These are phyloP conservation scores for Rhopilema esculentum DNA, from an alignment of 30 jellyfish, hydroid and myxozoan genomes.

Conservation along the genomic window DNA sequence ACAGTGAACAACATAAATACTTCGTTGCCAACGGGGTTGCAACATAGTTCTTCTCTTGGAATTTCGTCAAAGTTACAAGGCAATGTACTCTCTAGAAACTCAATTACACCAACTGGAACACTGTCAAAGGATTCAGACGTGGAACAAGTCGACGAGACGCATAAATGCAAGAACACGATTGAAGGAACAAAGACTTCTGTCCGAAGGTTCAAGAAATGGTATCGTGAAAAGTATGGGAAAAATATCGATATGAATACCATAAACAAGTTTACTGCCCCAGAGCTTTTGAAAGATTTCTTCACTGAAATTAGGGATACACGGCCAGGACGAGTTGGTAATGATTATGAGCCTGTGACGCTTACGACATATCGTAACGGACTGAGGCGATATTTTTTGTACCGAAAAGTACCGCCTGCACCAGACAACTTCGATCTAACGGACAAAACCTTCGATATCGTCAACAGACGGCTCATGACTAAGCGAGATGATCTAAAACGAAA, in stretches of 20 bases:
- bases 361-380: slow-evolving; percentile 97
- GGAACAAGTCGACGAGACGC: slow-evolving; percentile 97
- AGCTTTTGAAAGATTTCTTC: slow-evolving; percentile 92
- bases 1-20: slow-evolving; percentile 5
- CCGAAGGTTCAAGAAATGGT: slow-evolving; percentile 94
- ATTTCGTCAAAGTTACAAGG: slow-evolving; percentile 52
- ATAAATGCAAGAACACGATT: slow-evolving; percentile 94
- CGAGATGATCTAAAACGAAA: slow-evolving; percentile 95
- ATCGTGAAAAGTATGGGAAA: slow-evolving; percentile 85
- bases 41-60: slow-evolving; percentile 8
- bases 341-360: slow-evolving; percentile 97
- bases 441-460: slow-evolving; percentile 92
- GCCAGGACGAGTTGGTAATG: slow-evolving; percentile 99
- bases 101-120: slow-evolving; percentile 63
- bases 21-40: slow-evolving; percentile 13
- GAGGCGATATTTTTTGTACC: slow-evolving; percentile 90
- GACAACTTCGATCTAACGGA: slow-evolving; percentile 97
- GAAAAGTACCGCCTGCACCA: slow-evolving; percentile 95
- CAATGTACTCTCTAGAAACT: slow-evolving; percentile 38
- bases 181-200: slow-evolving; percentile 99
- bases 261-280: slow-evolving; percentile 94
- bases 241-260: slow-evolving; percentile 89
- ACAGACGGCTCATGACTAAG: slow-evolving; percentile 88
- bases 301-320: slow-evolving; percentile 97
- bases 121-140: slow-evolving; percentile 89